Evolutionary conservation across 1,140 invertebrate genomes (phyloP).

Genomic region (Drosophila tropicalis): DNA sequence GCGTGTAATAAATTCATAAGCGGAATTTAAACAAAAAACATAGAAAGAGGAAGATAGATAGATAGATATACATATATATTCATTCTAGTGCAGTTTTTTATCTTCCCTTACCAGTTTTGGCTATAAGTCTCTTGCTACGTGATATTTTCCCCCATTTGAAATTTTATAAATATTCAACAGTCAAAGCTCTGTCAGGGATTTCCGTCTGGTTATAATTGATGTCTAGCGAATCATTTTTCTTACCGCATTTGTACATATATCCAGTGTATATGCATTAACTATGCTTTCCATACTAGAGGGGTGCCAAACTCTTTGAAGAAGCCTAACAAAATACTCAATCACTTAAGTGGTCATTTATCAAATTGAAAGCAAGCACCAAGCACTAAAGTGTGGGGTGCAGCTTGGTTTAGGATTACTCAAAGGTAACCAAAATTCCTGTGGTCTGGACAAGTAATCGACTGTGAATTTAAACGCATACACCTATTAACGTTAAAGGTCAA

Average conservation of each 20-base stretch:
- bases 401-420: constrained; percentile 38
- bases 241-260: background rate
- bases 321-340: constrained; percentile 56
- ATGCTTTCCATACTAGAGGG: constrained; percentile 4
- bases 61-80: constrained; percentile 19
- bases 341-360: constrained; percentile 63
- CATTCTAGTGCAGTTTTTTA: constrained; percentile 50
- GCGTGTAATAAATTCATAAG: constrained; percentile 73
- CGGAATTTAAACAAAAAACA: constrained; percentile 59
- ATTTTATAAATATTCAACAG: constrained; percentile 72
- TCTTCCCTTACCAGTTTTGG: constrained; percentile 30
- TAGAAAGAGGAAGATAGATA: background rate
- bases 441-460: constrained; percentile 10
- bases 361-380: constrained; percentile 22
- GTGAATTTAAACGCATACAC: constrained; percentile 13
- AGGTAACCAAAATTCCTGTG: background rate
- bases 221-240: constrained; percentile 28
- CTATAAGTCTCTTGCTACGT: constrained; percentile 58
- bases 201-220: constrained; percentile 56
- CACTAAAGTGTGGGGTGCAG: background rate
- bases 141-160: constrained; percentile 44
- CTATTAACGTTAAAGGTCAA: background rate
- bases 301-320: constrained; percentile 43
- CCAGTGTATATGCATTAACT: background rate
- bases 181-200: constrained; percentile 29